Conservation (phyloP, 2,888 invertebrate genomes). For the Psylliodes chrysocephalus region DNA sequence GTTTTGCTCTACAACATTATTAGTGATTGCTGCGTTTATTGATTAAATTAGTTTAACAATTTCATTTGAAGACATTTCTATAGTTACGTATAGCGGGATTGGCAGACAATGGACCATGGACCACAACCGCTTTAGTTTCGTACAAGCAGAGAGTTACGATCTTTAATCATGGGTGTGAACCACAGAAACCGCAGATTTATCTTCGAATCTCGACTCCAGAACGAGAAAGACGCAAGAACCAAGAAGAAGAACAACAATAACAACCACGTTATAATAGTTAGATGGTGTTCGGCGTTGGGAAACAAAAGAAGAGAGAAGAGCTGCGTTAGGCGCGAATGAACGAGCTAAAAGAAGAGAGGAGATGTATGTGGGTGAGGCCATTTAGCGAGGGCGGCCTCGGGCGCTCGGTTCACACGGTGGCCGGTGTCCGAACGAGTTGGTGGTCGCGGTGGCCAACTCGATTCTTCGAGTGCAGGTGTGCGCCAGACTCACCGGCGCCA, state of each 20-base stretch:
- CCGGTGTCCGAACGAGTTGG: conserved; percentile 49
- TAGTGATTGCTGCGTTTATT: too few species aligned
- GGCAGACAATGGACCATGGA: too few species aligned
- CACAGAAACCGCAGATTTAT: conserved; percentile 8
- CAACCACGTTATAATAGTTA: too few species aligned
- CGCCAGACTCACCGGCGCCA: conserved; percentile 63
- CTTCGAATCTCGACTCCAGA: neutral
- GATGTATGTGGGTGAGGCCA: conserved; percentile 45
- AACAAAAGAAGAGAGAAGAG: conserved; percentile 16
- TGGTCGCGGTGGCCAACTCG: conserved; percentile 37
- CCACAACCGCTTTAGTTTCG: too few species aligned
- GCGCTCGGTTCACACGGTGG: conserved; percentile 55
- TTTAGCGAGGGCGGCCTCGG: conserved; percentile 29
- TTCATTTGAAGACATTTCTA: too few species aligned
- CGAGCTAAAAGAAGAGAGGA: conserved; percentile 15
- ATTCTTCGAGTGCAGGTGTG: conserved; percentile 61
- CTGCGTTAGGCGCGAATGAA: neutral
- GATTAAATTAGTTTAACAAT: too few species aligned
- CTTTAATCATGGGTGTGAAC: neutral
- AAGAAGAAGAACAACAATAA: too few species aligned
- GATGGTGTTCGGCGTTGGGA: neutral
- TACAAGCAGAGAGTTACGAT: too few species aligned
- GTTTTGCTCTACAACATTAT: too few species aligned
- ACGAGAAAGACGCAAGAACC: too few species aligned
- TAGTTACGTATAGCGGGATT: too few species aligned